Evolutionary conservation across 2,113 vertebrate species (phyloP), one percentile per base, ranked within the genome.

Genomic region (Apodemus sylvaticus): DNA sequence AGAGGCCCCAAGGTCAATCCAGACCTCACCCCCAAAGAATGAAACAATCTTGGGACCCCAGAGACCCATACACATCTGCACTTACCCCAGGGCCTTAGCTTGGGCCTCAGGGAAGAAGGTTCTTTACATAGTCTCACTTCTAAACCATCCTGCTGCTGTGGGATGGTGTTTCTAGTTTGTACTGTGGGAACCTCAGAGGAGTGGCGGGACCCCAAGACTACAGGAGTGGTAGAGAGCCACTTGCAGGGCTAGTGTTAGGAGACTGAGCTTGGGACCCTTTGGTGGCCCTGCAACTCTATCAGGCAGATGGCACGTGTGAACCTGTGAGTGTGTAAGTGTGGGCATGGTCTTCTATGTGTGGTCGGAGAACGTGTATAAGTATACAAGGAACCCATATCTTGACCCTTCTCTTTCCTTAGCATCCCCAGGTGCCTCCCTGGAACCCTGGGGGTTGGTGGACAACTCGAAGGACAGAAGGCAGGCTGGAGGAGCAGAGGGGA

Each of bases 1-100:
- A 95, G 94, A 96, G 95, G 89, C 93, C 89, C 82, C 92, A 94
- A 89, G 96, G 93, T 97, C 95, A 88, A 76, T 71, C 76, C 2
- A 7, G 94, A 93, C 60, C 81, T 96, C 66, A 79, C 53, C 73
- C 85, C 74, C 66, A 51, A 92, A 89, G 55, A 78, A 90, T 76
- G 51, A 77, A 87, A 62, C 14, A 82, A 29, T 66, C 90, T 86
- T 58, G 60, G 73, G 78, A 77, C 24, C 76, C 93, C 45, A 71
- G 73, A 96, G 94, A 94, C 16, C 62, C 64, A 42, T 29, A 74
- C 11, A 66, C 42, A 93, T 58, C 51, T 45, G 5, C 16, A 51
- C 51, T 45, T 34, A 68, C 2, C 39, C 24, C 70, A 55, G 68
- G 20, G 64, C 91, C 91, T 71, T 85, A 74, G 36, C 42, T 88